These are phyloP conservation scores for Laspeyria flexula DNA, from an alignment of 2,888 invertebrate genomes.

Conservation along the genomic window DNA sequence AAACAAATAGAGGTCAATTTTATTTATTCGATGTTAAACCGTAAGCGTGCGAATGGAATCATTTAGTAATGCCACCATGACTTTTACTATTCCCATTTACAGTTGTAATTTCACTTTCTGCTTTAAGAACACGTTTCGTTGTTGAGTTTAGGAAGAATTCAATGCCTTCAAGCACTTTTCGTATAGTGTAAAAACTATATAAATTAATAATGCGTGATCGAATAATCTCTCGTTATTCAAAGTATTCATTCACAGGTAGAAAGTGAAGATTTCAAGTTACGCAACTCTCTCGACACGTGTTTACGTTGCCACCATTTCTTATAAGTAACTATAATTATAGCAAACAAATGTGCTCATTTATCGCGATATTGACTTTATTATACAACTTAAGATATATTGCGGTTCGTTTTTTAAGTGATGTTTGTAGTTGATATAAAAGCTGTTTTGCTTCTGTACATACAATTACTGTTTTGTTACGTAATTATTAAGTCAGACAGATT, in stretches of 20 bases:
- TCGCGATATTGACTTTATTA: constrained; percentile 35
- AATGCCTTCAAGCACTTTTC: background rate
- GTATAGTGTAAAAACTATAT: constrained; percentile 11
- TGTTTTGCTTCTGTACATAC: constrained; percentile 6
- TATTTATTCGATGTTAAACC: background rate
- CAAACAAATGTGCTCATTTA: constrained; percentile 22
- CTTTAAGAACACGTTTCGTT: background rate
- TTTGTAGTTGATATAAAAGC: constrained; percentile 5
- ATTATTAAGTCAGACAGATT: constrained; percentile 11
- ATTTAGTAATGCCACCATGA: constrained; percentile 8
- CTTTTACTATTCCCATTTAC: constrained; percentile 1
- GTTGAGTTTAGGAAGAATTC: constrained; percentile 4
- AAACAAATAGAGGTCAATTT: constrained; percentile 3
- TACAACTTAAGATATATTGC: constrained; percentile 25
- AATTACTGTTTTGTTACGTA: constrained; percentile 25
- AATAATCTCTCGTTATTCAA: background rate
- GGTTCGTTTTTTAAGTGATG: constrained; percentile 16
- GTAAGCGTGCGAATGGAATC: constrained; percentile 11
- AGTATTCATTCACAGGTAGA: constrained; percentile 29
- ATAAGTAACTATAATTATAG: constrained; percentile 36
- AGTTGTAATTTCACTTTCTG: constrained; percentile 4
- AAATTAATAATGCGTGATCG: constrained; percentile 14
- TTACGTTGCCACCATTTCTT: constrained; percentile 36
- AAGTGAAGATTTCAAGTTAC: constrained; percentile 48
- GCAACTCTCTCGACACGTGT: constrained; percentile 41